Percentiles rank a stretch among this genome's conserved stretches.
Conservation (phyloP, 1,140 invertebrate species). For the Grapholita molesta region DNA sequence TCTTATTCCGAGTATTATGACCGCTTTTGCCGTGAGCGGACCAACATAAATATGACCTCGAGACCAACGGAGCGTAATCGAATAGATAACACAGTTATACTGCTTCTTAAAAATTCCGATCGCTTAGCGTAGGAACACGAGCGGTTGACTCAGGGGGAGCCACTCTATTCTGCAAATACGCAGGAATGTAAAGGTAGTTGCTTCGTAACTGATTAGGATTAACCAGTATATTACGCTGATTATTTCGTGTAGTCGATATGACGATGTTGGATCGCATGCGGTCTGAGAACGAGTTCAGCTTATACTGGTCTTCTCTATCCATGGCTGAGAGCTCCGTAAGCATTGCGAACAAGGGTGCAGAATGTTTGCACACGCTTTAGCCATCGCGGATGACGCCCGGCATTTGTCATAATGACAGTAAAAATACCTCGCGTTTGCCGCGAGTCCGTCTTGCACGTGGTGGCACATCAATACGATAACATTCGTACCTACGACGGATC, state of each 20-base stretch:
- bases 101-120: not conserved
- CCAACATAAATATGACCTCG: not conserved
- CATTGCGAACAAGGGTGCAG: not conserved
- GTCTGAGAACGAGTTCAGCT: no score
- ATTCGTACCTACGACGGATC: not conserved
- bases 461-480: conserved; percentile 8
- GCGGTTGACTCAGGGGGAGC: not conserved
- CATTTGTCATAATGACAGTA: conserved; percentile 54
- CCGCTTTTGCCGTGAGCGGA: not conserved
- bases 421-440: conserved; percentile 50
- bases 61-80: not conserved
- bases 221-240: no score
- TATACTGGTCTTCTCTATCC: not conserved
- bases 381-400: conserved; percentile 43
- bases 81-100: not conserved
- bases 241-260: no score
- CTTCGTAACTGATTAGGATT: no score
- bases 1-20: not conserved
- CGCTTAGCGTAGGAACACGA: not conserved
- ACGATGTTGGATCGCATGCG: no score
- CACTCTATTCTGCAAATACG: not conserved
- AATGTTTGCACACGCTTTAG: conserved; percentile 24
- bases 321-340: not conserved
- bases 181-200: conserved; percentile 1
- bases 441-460: conserved; percentile 13